These are phyloP conservation scores for Theodoxus fluviatilis DNA, from an alignment of 2,888 invertebrate genomes.

Conservation along the genomic window DNA sequence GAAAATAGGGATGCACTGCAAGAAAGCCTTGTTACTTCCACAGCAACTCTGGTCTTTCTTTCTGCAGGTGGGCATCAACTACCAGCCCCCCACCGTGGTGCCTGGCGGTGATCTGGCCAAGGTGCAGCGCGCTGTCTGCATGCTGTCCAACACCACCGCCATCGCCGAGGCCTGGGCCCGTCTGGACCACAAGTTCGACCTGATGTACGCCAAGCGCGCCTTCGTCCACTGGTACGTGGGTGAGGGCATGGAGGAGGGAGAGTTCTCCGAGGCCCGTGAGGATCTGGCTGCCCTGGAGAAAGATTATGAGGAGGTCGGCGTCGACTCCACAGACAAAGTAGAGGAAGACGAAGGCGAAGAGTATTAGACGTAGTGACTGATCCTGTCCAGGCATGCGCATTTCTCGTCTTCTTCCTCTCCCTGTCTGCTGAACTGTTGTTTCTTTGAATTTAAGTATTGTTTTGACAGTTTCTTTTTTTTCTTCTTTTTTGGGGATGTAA, in stretches of 20 bases:
- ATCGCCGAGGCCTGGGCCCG: constrained; percentile 24
- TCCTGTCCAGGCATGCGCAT: no score
- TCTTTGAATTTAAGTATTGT: no score
- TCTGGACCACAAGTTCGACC: constrained; percentile 29
- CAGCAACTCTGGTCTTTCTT: no score
- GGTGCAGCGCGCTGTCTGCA: constrained; percentile 27
- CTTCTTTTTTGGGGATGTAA: no score
- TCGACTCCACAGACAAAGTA: no score
- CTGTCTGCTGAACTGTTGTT: no score
- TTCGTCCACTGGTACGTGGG: constrained; percentile 26
- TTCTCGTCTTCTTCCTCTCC: no score
- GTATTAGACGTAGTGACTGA: no score
- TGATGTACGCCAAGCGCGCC: constrained; percentile 25
- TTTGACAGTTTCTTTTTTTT: no score
- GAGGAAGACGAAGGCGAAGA: no score
- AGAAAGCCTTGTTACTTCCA: no score
- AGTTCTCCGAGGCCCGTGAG: constrained; percentile 26
- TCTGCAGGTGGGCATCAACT: constrained; percentile 84
- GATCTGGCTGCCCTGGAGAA: constrained; percentile 25
- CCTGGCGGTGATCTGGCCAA: constrained; percentile 28
- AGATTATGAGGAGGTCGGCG: constrained; percentile 24
- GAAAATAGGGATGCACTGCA: no score
- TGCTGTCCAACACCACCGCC: constrained; percentile 25
- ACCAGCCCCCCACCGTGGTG: constrained; percentile 68
- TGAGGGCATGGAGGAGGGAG: constrained; percentile 23